Evolutionary conservation across 2,797 vertebrate species (phyloP).

Genomic region (Danio kyathit): DNA sequence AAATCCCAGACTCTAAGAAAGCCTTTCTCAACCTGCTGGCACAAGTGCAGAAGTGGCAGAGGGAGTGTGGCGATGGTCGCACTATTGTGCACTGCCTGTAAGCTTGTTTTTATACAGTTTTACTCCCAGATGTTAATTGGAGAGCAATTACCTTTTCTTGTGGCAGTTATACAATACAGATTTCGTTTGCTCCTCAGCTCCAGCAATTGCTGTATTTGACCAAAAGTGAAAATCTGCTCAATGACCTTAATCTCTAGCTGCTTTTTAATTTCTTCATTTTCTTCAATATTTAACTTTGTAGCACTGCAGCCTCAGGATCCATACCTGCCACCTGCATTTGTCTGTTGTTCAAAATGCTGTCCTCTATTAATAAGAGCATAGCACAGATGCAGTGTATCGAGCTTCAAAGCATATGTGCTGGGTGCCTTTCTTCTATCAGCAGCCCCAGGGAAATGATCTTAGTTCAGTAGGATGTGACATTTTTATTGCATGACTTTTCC

Average conservation of each 20-base stretch:
- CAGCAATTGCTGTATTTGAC: constrained; percentile 1
- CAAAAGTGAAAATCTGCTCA: constrained; percentile 7
- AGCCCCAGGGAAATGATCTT: constrained; percentile 62
- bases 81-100: constrained; percentile 94
- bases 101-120: constrained; percentile 68
- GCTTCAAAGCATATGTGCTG: constrained; percentile 61
- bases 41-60: constrained; percentile 95
- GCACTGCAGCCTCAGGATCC: constrained; percentile 61
- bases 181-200: constrained; percentile 23
- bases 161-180: constrained; percentile 35
- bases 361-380: constrained; percentile 67
- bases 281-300: constrained; percentile 44
- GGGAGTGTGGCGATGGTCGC: constrained; percentile 90
- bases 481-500: constrained; percentile 60
- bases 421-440: constrained; percentile 71
- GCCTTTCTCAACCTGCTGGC: constrained; percentile 93
- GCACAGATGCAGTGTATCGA: constrained; percentile 62
- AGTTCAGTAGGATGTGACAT: constrained; percentile 70
- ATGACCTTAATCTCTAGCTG: constrained; percentile 12
- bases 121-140: neutral
- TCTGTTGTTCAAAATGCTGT: constrained; percentile 20
- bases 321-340: constrained; percentile 60
- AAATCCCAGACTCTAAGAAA: constrained; percentile 93
- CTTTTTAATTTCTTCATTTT: constrained; percentile 39
- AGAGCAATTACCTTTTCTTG: neutral